phyloP scores from a whole-genome alignment of 1,140 invertebrate species.

The Cydia strobilella region DNA sequence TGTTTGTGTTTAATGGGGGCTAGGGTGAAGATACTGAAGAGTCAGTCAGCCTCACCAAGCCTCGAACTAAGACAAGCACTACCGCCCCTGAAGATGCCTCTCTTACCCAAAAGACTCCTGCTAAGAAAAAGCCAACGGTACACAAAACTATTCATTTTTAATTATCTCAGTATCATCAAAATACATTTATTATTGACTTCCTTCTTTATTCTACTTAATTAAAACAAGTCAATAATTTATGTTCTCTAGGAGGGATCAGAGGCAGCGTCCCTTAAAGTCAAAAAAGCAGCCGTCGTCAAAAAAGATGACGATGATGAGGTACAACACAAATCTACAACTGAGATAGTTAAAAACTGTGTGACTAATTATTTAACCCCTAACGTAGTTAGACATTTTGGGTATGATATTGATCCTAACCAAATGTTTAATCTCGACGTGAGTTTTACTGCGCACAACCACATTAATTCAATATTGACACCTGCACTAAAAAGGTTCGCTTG shows the following conservation, averaged over 20 bases:
- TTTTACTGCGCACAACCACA: slow-evolving; percentile 53
- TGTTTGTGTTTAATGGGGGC: slow-evolving; percentile 38
- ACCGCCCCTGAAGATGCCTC: slow-evolving; percentile 74
- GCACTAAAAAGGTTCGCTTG: slow-evolving; percentile 52
- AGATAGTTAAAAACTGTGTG: slow-evolving; percentile 41
- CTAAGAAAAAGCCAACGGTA: slow-evolving; percentile 76
- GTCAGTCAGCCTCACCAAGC: slow-evolving; percentile 70
- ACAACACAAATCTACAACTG: slow-evolving; percentile 46
- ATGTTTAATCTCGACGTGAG: slow-evolving; percentile 40
- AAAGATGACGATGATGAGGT: slow-evolving; percentile 66
- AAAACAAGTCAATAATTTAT: slow-evolving; percentile 37
- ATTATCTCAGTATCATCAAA: slow-evolving; percentile 58
- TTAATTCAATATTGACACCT: slow-evolving; percentile 53
- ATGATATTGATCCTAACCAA: slow-evolving; percentile 46
- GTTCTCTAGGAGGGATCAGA: slow-evolving; percentile 67
- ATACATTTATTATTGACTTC: slow-evolving; percentile 25
- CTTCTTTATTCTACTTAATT: slow-evolving; percentile 30
- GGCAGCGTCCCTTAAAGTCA: slow-evolving; percentile 70
- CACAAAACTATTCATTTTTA: slow-evolving; percentile 54
- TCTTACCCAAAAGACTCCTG: slow-evolving; percentile 75
- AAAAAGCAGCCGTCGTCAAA: slow-evolving; percentile 74
- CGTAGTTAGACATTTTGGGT: slow-evolving; percentile 32
- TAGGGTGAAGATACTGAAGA: slow-evolving; percentile 75
- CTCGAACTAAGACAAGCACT: slow-evolving; percentile 73
- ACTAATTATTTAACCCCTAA: slow-evolving; percentile 35